These are phyloP conservation scores for Drosophila nigricruria DNA, from an alignment of 2,888 invertebrate species.

Conservation along the genomic window DNA sequence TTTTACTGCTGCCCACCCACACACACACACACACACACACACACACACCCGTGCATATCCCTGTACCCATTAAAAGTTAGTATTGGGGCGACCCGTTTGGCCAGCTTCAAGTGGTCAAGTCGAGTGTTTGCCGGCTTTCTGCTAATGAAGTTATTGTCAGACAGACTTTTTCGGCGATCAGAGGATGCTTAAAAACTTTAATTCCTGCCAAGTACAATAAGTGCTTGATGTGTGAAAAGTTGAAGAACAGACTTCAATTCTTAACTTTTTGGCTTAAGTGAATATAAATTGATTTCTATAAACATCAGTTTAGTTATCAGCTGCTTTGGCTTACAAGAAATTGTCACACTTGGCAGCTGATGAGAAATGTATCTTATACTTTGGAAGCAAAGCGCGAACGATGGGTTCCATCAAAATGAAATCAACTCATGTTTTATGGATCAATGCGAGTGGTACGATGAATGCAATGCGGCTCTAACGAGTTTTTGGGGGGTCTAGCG, in stretches of 20 bases:
- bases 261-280: neutral
- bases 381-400: too few relatives aligned
- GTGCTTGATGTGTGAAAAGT: neutral
- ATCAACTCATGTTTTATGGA: conserved; percentile 74
- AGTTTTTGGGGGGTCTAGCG: conserved; percentile 10
- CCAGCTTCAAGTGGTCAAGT: conserved; percentile 35
- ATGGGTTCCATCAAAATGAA: conserved; percentile 23
- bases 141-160: conserved; percentile 67
- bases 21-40: conserved; percentile 35
- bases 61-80: conserved; percentile 55
- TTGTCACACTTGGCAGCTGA: conserved; percentile 1
- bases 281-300: neutral
- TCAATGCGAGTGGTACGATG: conserved; percentile 60
- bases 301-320: neutral
- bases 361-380: conserved; percentile 24
- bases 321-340: neutral
- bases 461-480: conserved; percentile 46
- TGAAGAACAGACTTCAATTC: neutral
- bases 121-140: conserved; percentile 49
- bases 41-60: conserved; percentile 26
- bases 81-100: conserved; percentile 28
- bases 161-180: neutral
- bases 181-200: neutral
- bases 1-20: conserved; percentile 45
- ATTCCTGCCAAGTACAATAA: neutral